Conservation (phyloP, 2,797 vertebrate species). For the Sebastiscus albofasciatus region DNA sequence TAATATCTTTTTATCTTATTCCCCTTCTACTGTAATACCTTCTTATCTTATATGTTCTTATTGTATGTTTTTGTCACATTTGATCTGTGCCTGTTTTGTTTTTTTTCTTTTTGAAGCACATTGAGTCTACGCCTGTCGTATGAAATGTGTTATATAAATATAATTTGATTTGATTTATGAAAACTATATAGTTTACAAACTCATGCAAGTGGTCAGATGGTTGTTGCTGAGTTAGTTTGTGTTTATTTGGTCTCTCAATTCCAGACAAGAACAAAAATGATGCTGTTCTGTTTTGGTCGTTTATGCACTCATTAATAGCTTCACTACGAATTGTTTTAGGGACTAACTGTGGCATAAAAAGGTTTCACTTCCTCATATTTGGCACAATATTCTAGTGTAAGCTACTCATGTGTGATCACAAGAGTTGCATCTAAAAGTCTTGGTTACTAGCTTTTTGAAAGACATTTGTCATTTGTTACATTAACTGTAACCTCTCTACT, state of each 20-base stretch:
- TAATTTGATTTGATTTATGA: no score
- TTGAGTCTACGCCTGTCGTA: no score
- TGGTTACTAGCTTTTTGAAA: background rate
- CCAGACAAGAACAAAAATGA: background rate
- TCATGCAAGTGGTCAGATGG: background rate
- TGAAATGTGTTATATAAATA: no score
- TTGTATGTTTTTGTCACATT: no score
- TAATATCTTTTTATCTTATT: no score
- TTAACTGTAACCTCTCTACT: background rate
- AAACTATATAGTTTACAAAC: background rate
- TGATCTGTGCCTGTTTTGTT: no score
- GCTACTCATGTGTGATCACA: background rate
- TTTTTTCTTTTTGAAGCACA: no score
- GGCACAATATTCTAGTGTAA: background rate
- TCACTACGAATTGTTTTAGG: background rate
- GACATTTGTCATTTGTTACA: background rate
- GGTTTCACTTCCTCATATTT: background rate
- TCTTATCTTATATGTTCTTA: no score
- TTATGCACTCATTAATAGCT: background rate
- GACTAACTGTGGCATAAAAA: no score
- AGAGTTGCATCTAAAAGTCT: background rate
- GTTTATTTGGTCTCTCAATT: background rate
- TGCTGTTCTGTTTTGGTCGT: background rate
- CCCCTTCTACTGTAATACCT: no score
- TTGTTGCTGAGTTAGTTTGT: background rate